Conservation (phyloP, 2,888 invertebrate species). For the Idaea biselata region DNA sequence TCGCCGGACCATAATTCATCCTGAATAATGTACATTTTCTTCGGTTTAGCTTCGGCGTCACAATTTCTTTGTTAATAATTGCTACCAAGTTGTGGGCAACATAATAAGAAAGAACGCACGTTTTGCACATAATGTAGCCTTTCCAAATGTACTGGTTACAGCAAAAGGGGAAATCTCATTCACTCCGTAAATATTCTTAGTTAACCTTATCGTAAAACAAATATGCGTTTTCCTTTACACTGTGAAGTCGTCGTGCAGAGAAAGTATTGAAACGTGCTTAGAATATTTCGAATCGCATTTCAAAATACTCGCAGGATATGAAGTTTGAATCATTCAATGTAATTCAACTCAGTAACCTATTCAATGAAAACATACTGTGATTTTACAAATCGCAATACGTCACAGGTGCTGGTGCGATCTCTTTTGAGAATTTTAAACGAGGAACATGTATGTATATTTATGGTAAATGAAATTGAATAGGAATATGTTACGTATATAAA, state of each 20-base stretch:
- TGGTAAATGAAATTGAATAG: background rate
- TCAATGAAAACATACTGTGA: slow-evolving; percentile 28
- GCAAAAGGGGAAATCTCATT: background rate
- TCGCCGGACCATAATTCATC: too few species aligned
- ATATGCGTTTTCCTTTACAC: slow-evolving; percentile 12
- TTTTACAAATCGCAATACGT: slow-evolving; percentile 29
- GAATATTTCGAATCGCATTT: slow-evolving; percentile 43
- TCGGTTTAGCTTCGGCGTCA: too few species aligned
- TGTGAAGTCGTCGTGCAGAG: slow-evolving; percentile 25
- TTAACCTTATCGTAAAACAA: slow-evolving; percentile 6
- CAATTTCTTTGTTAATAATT: background rate
- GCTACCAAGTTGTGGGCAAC: background rate
- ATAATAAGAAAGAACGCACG: background rate
- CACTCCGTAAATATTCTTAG: background rate
- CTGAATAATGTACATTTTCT: too few species aligned
- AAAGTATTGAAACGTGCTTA: slow-evolving; percentile 39
- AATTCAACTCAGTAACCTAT: slow-evolving; percentile 26
- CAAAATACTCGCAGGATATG: slow-evolving; percentile 31
- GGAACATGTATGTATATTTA: background rate
- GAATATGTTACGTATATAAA: background rate
- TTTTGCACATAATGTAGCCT: background rate
- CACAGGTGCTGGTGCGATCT: slow-evolving; percentile 29
- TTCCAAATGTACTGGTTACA: background rate
- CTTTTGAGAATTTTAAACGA: slow-evolving; percentile 16
- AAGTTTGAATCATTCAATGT: slow-evolving; percentile 35